A percentile compares a stretch with the other conserved stretches of the same genome.
These are phyloP conservation scores for Platalea minor DNA, from an alignment of 2,797 vertebrate genomes.

Conservation along the genomic window DNA sequence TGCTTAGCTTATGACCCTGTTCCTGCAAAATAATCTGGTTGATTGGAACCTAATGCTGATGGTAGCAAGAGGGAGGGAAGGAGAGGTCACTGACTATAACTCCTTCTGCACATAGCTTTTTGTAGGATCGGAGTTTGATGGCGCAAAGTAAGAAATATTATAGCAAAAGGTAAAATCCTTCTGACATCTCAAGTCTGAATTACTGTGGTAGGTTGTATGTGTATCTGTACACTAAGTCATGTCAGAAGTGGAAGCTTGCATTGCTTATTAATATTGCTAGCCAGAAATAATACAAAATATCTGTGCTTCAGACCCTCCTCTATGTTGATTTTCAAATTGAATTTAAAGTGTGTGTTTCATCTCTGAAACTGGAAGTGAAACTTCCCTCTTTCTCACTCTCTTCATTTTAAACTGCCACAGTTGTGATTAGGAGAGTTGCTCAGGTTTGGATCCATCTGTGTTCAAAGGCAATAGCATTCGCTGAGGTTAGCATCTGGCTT, in stretches of 20 bases:
- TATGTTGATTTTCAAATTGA: not conserved
- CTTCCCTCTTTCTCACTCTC: not conserved
- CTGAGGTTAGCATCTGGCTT: not conserved
- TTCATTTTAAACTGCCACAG: not conserved
- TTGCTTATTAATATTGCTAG: slow-evolving; percentile 9
- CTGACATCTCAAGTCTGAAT: slow-evolving; percentile 1
- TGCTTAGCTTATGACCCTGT: slow-evolving; percentile 53
- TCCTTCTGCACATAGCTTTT: slow-evolving; percentile 7
- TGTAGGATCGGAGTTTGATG: slow-evolving; percentile 40
- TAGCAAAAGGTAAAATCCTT: slow-evolving; percentile 29
- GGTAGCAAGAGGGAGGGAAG: slow-evolving; percentile 35
- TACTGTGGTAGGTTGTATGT: not conserved
- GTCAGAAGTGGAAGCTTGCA: not conserved
- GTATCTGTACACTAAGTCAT: not conserved
- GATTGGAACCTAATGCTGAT: slow-evolving; percentile 59
- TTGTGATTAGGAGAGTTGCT: not conserved
- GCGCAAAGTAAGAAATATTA: slow-evolving; percentile 42
- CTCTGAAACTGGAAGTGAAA: not conserved
- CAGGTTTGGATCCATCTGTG: not conserved
- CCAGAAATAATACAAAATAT: not conserved
- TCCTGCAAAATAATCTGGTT: slow-evolving; percentile 54
- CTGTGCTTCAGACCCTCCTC: not conserved
- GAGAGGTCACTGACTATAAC: slow-evolving; percentile 31
- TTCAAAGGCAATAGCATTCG: not conserved
- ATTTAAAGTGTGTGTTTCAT: not conserved